Conservation (phyloP, 1,140 invertebrate genomes). For the Venturia canescens region DNA sequence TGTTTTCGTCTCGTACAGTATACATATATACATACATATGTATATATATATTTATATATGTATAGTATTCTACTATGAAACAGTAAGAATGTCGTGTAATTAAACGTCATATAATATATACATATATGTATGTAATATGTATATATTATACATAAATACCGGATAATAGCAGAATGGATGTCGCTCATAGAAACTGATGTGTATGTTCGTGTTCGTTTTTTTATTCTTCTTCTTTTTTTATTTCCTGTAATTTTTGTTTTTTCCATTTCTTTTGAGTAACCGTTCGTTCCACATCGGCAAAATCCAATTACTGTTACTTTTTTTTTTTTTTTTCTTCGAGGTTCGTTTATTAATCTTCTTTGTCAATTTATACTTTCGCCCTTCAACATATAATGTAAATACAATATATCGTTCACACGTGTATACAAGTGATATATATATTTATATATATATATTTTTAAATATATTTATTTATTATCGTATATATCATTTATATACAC, state of each 20-base stretch:
- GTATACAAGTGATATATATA: constrained; percentile 24
- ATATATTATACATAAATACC: constrained; percentile 56
- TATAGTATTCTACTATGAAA: constrained; percentile 61
- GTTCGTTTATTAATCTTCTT: constrained; percentile 32
- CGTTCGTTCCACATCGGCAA: too few relatives aligned
- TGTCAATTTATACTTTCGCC: constrained; percentile 32
- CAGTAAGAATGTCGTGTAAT: constrained; percentile 59
- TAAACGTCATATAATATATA: constrained; percentile 48
- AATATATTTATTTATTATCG: constrained; percentile 32
- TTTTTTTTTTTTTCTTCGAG: not conserved
- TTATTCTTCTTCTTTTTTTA: not conserved
- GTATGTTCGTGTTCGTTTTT: constrained; percentile 34
- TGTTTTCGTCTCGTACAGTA: too few relatives aligned
- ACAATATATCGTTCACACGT: not conserved
- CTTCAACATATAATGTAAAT: constrained; percentile 26
- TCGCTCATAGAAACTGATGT: constrained; percentile 48
- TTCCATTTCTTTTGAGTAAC: too few relatives aligned
- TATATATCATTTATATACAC: constrained; percentile 1
- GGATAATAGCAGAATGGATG: constrained; percentile 43
- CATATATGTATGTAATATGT: too few relatives aligned
- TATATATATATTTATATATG: constrained; percentile 71
- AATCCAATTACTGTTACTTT: too few relatives aligned
- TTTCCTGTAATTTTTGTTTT: constrained; percentile 26
- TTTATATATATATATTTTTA: constrained; percentile 30
- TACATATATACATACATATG: constrained; percentile 57